These are phyloP conservation scores for Eristalis pertinax DNA, from an alignment of 2,888 invertebrate genomes.

Conservation along the genomic window DNA sequence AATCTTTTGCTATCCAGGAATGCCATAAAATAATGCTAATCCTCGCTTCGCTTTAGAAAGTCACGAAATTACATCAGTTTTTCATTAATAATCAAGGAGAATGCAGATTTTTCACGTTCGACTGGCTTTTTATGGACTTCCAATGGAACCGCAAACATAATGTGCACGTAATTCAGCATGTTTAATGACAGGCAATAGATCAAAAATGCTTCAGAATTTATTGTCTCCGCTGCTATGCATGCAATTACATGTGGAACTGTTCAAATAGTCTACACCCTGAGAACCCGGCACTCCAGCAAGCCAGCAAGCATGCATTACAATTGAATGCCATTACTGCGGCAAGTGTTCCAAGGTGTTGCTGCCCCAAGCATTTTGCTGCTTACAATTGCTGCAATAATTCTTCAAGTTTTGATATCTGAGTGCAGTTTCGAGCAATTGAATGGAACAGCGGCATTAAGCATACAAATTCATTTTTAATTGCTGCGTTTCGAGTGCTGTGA, in stretches of 20 bases:
- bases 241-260: not conserved
- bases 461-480: constrained; percentile 34
- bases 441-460: constrained; percentile 27
- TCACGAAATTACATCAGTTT: constrained; percentile 32
- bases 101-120: constrained; percentile 20
- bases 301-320: constrained; percentile 21
- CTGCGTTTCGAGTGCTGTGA: not conserved
- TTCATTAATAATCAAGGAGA: constrained; percentile 15
- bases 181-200: not conserved
- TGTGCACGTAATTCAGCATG: not conserved
- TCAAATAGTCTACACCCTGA: constrained; percentile 16
- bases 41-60: constrained; percentile 4
- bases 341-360: constrained; percentile 24
- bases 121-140: not conserved
- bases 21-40: not conserved
- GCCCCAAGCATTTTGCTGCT: constrained; percentile 25
- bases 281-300: constrained; percentile 34
- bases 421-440: constrained; percentile 17
- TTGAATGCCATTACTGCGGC: not conserved
- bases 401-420: constrained; percentile 6
- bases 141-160: constrained; percentile 20
- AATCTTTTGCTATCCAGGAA: not conserved
- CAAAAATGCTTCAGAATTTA: constrained; percentile 13
- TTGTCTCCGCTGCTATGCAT: constrained; percentile 19
- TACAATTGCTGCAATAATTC: constrained; percentile 28